Percentiles rank a stretch among this genome's conserved stretches.
Conservation (phyloP, 2,888 invertebrate species). For the Lepidochrysops patricia region DNA sequence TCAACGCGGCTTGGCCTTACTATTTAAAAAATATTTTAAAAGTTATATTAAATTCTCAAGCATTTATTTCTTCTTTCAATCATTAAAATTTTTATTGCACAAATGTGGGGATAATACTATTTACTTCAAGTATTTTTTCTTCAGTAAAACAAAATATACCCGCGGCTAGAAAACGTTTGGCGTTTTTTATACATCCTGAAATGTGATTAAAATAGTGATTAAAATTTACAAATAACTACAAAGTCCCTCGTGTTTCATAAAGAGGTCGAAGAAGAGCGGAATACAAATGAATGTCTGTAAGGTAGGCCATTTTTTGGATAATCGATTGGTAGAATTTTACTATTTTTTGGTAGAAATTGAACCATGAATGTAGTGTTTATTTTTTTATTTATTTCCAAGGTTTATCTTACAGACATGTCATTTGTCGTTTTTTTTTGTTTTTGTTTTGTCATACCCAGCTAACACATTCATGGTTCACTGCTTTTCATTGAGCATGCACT, state of each 20-base stretch:
- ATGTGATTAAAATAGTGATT: no score
- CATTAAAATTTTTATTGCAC: no score
- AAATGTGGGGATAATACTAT: background rate
- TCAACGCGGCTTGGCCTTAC: background rate
- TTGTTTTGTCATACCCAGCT: conserved; percentile 11
- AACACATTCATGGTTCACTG: conserved; percentile 65
- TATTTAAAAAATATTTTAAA: no score
- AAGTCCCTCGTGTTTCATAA: conserved; percentile 19
- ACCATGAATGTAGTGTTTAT: conserved; percentile 57
- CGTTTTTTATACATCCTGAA: no score
- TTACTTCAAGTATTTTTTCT: background rate
- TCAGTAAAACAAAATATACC: background rate
- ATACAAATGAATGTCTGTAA: conserved; percentile 70
- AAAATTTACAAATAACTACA: background rate
- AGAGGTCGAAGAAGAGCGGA: conserved; percentile 53
- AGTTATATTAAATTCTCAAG: no score
- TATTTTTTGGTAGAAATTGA: conserved; percentile 35
- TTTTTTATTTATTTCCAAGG: conserved; percentile 30
- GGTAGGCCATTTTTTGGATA: conserved; percentile 62
- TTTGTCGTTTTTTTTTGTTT: conserved; percentile 33
- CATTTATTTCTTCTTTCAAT: no score
- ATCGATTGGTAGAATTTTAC: conserved; percentile 34
- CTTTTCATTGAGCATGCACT: conserved; percentile 11
- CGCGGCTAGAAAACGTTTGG: background rate
- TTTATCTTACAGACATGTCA: conserved; percentile 70